These are phyloP conservation scores for Rhadina sibilatrix DNA, from an alignment of 2,113 vertebrate genomes.

Conservation along the genomic window DNA sequence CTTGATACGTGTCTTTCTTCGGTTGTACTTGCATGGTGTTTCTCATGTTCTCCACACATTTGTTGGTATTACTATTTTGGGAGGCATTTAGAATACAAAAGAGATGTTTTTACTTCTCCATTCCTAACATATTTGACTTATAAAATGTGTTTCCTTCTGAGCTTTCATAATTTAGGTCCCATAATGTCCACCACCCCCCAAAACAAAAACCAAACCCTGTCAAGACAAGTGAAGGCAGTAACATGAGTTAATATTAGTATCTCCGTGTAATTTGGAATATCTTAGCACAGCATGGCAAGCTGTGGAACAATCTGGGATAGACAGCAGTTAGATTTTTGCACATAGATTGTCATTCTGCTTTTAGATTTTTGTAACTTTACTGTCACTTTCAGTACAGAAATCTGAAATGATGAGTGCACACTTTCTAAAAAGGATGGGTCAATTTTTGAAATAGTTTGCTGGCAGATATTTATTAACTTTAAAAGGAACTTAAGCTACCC, in stretches of 20 bases:
- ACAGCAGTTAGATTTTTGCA: neutral
- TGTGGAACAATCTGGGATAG: neutral
- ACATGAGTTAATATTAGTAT: neutral
- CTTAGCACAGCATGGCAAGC: neutral
- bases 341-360: neutral
- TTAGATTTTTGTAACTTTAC: neutral
- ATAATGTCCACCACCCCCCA: fast-evolving
- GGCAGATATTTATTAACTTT: neutral
- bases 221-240: neutral
- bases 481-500: neutral
- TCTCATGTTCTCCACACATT: neutral
- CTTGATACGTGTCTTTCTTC: neutral
- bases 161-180: neutral
- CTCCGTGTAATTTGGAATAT: neutral
- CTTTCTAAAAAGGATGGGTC: neutral
- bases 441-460: neutral
- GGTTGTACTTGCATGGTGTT: neutral
- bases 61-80: neutral
- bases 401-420: neutral
- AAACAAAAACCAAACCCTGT: neutral
- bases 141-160: neutral
- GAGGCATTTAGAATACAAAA: neutral
- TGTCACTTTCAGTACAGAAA: neutral
- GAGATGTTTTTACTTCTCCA: neutral
- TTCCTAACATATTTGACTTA: neutral